Evolutionary conservation across 1,140 invertebrate genomes (phyloP), one percentile per base, ranked within the genome.

Genomic region (Drosophila carrolli): DNA sequence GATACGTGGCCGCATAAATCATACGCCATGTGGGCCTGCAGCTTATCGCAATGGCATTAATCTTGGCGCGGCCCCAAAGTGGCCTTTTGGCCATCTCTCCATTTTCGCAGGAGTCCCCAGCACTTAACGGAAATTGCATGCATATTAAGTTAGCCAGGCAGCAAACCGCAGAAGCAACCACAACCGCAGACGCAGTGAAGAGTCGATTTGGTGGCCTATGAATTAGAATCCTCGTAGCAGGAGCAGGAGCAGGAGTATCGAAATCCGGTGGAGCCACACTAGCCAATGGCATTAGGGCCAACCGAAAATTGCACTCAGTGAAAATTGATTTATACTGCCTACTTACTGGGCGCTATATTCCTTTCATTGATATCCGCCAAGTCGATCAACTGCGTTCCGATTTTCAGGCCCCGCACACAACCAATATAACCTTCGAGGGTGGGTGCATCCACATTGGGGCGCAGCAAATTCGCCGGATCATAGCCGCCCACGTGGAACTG

Each of bases 401-500:
- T 97, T 94, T 97, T 97, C 43, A 98, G 94, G 9, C 98, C 98
- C 73, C 97, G 94, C 14, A 98, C 94, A 85, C 97, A 99, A 1
- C 98, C 97, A 11, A 97, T 95, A 86, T 97, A 97, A 5, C 94
- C 94, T 65, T 97, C 94, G 4, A 94, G 94, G 4, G 95, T 88
- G 1, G 92, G 80, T 1, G 93, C 93, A 41, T 95, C 94, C 50
- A 93, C 92, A 37, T 94, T 93, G 6, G 95, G 94, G 37, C 95
- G 93, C 60, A 96, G 92, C 41, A 97, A 92, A 81, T 96, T 96
- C 81, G 95, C 94, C 1, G 94, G 93, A 92, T 97, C 96, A 78
- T 97, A 97, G 16, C 97, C 97, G 47, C 97, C 98, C 41, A 98
- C 93, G 93, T 97, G 97, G 63, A 98, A 94, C 93, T 98, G 96